Conservation (phyloP, 2,888 invertebrate species). For the Drosophila mulleri region DNA sequence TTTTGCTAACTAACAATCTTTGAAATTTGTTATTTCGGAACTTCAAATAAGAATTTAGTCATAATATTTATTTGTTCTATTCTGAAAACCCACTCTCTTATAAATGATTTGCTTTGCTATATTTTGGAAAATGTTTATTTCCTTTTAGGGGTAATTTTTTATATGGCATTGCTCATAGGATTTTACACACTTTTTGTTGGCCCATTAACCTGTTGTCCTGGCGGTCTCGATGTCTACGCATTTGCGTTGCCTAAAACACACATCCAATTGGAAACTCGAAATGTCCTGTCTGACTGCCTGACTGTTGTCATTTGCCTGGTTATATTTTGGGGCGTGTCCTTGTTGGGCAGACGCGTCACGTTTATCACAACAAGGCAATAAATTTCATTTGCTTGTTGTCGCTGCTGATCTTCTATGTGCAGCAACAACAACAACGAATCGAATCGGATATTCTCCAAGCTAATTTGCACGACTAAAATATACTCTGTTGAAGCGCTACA, state of each 20-base stretch:
- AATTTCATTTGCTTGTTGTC: constrained; percentile 63
- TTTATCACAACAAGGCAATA: constrained; percentile 80
- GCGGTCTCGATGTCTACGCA: constrained; percentile 21
- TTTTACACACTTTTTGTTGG: constrained; percentile 12
- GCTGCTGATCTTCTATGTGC: constrained; percentile 12
- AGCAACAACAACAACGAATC: constrained; percentile 8
- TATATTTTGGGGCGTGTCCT: constrained; percentile 51
- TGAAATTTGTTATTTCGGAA: too few relatives aligned
- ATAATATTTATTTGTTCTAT: too few relatives aligned
- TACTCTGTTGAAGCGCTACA: background rate
- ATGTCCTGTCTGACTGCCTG: constrained; percentile 30
- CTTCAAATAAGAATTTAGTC: background rate
- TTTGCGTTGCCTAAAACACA: constrained; percentile 34
- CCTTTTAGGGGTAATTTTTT: constrained; percentile 5
- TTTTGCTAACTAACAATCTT: too few relatives aligned
- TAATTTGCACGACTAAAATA: background rate
- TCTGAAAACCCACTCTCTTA: too few relatives aligned
- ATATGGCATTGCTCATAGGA: constrained; percentile 28
- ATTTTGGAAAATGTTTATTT: background rate
- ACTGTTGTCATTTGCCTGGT: constrained; percentile 1
- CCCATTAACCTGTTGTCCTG: constrained; percentile 70
- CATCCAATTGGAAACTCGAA: constrained; percentile 59
- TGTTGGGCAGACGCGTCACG: constrained; percentile 59
- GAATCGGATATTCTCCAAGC: background rate
- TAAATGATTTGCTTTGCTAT: background rate